Evolutionary conservation across 2,888 invertebrate genomes (phyloP).

Genomic region (Machimus atricapillus): DNA sequence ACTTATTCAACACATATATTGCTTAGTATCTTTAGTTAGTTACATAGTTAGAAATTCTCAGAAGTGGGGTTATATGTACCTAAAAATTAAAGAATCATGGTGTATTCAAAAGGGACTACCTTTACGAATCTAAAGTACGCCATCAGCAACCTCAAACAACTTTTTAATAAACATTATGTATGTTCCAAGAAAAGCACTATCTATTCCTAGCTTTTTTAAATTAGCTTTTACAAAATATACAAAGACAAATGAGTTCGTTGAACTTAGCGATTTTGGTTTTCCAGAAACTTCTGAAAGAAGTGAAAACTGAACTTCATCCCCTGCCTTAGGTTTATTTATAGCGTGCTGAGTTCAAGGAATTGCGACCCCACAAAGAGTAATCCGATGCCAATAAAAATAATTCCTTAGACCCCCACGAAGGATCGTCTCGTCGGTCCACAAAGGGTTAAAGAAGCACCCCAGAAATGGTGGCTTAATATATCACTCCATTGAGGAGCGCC

Average conservation of each 20-base stretch:
- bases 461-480: not conserved
- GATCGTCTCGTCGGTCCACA: not conserved
- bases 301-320: not conserved
- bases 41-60: no score
- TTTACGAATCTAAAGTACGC: no score
- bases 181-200: no score
- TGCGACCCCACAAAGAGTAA: not conserved
- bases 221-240: not conserved
- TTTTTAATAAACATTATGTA: no score
- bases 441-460: not conserved
- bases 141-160: no score
- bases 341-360: not conserved
- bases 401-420: not conserved
- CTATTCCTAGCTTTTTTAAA: no score
- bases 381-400: not conserved
- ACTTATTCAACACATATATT: no score
- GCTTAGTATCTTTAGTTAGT: no score
- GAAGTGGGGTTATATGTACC: no score
- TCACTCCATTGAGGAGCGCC: not conserved
- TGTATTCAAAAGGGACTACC: no score
- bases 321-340: not conserved
- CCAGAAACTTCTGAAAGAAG: not conserved
- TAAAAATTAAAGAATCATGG: no score
- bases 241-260: not conserved
- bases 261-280: not conserved